These are phyloP conservation scores for Eidolon dupreanum DNA, from an alignment of 2,797 vertebrate genomes.

Conservation along the genomic window DNA sequence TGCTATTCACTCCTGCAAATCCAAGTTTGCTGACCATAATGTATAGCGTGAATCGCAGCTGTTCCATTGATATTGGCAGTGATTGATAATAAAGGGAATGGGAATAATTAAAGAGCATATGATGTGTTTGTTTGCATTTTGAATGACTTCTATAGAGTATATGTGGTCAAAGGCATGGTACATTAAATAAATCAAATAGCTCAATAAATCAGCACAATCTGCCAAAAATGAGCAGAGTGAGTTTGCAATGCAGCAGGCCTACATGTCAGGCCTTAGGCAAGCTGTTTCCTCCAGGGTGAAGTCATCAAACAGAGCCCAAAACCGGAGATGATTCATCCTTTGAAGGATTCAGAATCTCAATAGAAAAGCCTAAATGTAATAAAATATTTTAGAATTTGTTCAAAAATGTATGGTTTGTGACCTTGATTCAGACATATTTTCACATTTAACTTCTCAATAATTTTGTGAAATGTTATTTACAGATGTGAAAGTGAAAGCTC, in stretches of 20 bases:
- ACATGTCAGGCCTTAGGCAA: slow-evolving; percentile 46
- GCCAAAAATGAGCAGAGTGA: slow-evolving; percentile 54
- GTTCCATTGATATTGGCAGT: slow-evolving; percentile 58
- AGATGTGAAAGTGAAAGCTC: neutral
- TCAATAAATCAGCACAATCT: slow-evolving; percentile 72
- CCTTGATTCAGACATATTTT: neutral
- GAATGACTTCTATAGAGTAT: slow-evolving; percentile 65
- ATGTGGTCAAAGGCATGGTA: slow-evolving; percentile 68
- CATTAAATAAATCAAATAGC: slow-evolving; percentile 77
- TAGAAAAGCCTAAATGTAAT: neutral
- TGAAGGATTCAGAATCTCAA: neutral
- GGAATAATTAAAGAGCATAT: slow-evolving; percentile 74
- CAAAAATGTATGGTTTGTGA: neutral
- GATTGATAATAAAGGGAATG: slow-evolving; percentile 73
- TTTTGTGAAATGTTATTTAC: slow-evolving; percentile 4
- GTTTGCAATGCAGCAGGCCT: slow-evolving; percentile 29
- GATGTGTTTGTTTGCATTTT: slow-evolving; percentile 78
- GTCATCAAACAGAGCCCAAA: slow-evolving; percentile 21
- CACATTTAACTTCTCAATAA: neutral
- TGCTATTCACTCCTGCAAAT: slow-evolving; percentile 1
- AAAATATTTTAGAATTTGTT: slow-evolving; percentile 2
- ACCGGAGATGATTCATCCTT: neutral
- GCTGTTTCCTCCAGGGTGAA: slow-evolving; percentile 57
- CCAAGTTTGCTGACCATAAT: slow-evolving; percentile 61
- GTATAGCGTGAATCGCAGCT: slow-evolving; percentile 49